Percentiles rank a stretch among this genome's conserved stretches.
These are phyloP conservation scores for Intellagama lesueurii DNA, from an alignment of 2,797 vertebrate species.

Conservation along the genomic window DNA sequence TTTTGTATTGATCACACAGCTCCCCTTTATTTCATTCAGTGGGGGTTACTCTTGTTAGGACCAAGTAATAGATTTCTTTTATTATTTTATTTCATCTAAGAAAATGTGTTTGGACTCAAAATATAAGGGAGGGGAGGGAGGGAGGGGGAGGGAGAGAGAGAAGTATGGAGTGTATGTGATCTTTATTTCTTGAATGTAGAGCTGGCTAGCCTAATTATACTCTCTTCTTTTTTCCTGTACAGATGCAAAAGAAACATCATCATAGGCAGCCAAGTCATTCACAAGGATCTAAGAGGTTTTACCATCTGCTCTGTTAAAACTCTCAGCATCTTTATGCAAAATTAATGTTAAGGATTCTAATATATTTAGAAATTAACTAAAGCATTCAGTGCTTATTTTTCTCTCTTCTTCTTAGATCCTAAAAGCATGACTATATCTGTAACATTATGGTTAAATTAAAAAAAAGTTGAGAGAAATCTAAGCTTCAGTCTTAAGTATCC, in stretches of 20 bases:
- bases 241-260: neutral
- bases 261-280: neutral
- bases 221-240: neutral
- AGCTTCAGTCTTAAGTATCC: neutral
- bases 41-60: too few relatives aligned
- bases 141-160: too few relatives aligned
- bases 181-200: neutral
- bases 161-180: neutral
- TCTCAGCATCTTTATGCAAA: neutral
- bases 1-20: too few relatives aligned
- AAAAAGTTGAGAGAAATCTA: neutral
- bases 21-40: too few relatives aligned
- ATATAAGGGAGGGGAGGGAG: too few relatives aligned
- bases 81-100: too few relatives aligned
- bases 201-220: neutral
- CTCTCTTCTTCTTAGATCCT: constrained; percentile 35
- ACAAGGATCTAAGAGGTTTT: neutral
- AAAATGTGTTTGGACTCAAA: too few relatives aligned
- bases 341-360: neutral
- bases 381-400: constrained; percentile 41
- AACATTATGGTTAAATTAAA: neutral
- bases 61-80: too few relatives aligned
- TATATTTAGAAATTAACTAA: constrained; percentile 47
- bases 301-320: neutral
- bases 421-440: constrained; percentile 42